Base-by-base conservation (phyloP, 2,888 invertebrate species). In the Synergus japonicus region DNA sequence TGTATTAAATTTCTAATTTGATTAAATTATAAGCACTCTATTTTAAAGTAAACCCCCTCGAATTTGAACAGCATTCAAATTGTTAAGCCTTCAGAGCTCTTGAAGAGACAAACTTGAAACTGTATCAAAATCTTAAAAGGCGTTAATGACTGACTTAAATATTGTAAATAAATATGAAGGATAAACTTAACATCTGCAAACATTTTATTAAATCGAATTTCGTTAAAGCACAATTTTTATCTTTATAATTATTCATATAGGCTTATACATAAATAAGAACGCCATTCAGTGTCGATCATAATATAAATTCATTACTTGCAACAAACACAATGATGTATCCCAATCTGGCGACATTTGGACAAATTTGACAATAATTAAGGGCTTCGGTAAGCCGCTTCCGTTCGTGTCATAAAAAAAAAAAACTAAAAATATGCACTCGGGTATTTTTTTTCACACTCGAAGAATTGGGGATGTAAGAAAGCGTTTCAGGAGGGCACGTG, bases 151-250 rank as follows among this genome's bases (percentile, higher is more conserved):
- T 69, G 9, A 22, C n/a, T 22, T 22, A 44, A 12, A 46, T 22
- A 44, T 44, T 54, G 12, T 29, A 73, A 54, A 54, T 73, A 54
- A 73, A 54, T 22, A 37, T 29, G 7, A n/a, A 37, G n/a, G 73
- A 54, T 37, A 54, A 73, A 54, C n/a, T 73, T 73, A 87, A 88
- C 87, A 84, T 84, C 86, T 88, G 87, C 85, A 88, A 88, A 86
- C 85, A 86, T 87, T 88, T 87, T 87, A 87, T 85, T 87, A 86
- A 84, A 87, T 84, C 80, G 84, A 85, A 85, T 86, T 87, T 89
- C 83, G 85, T 88, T 86, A 87, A 90, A 90, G 90, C 89, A 89
- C 87, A 88, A 86, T 85, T 79, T 83, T 83, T 81, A 85, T 78
- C 63, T 67, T 82, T 76, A 80, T 78, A 77, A 81, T 77, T 78